These are phyloP conservation scores for Chironomus riparius DNA, from an alignment of 2,888 invertebrate species.

Conservation along the genomic window DNA sequence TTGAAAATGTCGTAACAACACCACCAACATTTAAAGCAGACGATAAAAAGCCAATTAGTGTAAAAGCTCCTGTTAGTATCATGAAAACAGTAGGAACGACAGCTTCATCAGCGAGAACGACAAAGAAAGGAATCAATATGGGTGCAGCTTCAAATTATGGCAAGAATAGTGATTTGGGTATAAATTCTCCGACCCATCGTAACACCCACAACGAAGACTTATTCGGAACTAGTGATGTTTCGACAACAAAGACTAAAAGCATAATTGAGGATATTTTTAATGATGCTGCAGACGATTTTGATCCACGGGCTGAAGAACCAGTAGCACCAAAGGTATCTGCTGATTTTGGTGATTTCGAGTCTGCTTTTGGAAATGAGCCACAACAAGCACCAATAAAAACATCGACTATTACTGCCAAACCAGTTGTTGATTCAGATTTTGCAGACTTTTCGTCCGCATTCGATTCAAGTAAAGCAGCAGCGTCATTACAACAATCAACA, in stretches of 20 bases:
- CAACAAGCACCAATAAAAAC: constrained; percentile 28
- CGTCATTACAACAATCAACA: constrained; percentile 25
- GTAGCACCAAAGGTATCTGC: constrained; percentile 39
- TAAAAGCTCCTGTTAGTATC: constrained; percentile 38
- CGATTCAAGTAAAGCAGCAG: constrained; percentile 31
- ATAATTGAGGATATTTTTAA: constrained; percentile 48
- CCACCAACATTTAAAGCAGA: constrained; percentile 31
- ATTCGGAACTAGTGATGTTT: constrained; percentile 33
- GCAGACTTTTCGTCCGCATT: constrained; percentile 76
- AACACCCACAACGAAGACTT: constrained; percentile 39
- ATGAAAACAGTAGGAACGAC: constrained; percentile 32
- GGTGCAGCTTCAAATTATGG: constrained; percentile 63
- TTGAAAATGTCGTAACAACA: constrained; percentile 3
- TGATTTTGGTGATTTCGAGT: constrained; percentile 72
- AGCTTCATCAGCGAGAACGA: constrained; percentile 41
- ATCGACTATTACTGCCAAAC: constrained; percentile 10
- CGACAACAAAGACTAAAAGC: constrained; percentile 34
- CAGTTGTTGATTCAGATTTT: constrained; percentile 47
- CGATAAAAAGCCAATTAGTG: constrained; percentile 29
- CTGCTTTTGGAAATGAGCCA: constrained; percentile 50
- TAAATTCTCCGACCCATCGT: constrained; percentile 42
- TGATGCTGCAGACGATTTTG: constrained; percentile 41
- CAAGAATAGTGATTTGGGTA: constrained; percentile 40
- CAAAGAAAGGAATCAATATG: constrained; percentile 47
- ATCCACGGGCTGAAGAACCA: constrained; percentile 41